phyloP scores from a whole-genome alignment of 2,888 invertebrate genomes.

The Lycia hirtaria region DNA sequence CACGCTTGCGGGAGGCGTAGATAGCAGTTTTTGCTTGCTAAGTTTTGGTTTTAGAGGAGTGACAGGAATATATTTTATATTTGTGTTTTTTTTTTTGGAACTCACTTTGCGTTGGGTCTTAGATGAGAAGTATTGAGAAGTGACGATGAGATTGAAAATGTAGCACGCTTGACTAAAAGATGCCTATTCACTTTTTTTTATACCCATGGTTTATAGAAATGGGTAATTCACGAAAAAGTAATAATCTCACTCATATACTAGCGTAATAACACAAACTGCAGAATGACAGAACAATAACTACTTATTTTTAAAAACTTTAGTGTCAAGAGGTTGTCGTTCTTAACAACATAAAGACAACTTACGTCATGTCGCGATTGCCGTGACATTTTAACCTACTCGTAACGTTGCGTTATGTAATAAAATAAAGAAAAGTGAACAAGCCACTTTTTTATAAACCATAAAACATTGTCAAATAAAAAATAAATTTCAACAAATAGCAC shows the following conservation, averaged over 20 bases:
- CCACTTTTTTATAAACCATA: conserved; percentile 10
- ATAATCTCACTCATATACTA: no score
- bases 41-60: conserved; percentile 27
- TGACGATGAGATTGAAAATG: no score
- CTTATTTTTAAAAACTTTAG: no score
- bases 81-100: not conserved
- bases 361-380: not conserved
- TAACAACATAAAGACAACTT: not conserved
- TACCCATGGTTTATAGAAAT: no score
- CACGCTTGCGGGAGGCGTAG: conserved; percentile 45
- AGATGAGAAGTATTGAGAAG: no score
- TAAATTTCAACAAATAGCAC: conserved; percentile 25
- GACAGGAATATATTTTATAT: not conserved
- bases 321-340: no score
- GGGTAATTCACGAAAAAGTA: no score
- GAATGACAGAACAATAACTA: no score
- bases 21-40: conserved; percentile 39
- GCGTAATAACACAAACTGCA: no score
- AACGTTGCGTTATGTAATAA: not conserved
- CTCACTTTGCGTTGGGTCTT: no score
- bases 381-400: conserved; percentile 4
- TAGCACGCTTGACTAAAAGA: no score
- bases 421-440: conserved; percentile 4
- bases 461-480: conserved; percentile 29
- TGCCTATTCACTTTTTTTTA: no score